Conservation (phyloP, 2,888 invertebrate species). For the Cyrtodaria siliqua region DNA sequence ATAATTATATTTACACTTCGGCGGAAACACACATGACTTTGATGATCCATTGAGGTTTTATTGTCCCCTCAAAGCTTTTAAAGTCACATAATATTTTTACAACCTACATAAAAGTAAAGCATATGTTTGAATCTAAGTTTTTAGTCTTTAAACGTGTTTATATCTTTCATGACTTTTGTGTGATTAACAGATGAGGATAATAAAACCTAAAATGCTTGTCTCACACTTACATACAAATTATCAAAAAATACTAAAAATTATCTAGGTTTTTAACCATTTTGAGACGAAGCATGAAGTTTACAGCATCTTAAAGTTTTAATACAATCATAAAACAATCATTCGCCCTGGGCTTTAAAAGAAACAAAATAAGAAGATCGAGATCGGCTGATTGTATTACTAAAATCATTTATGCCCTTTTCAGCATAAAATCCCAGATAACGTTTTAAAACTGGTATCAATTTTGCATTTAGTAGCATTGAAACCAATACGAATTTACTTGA, state of each 20-base stretch:
- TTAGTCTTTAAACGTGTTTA: constrained; percentile 39
- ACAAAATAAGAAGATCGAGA: constrained; percentile 25
- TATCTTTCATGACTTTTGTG: constrained; percentile 33
- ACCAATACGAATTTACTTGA: constrained; percentile 59
- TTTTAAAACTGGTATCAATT: constrained; percentile 57
- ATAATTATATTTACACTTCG: constrained; percentile 61
- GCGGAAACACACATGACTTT: constrained; percentile 46
- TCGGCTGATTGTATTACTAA: constrained; percentile 44
- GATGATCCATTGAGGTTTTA: constrained; percentile 29
- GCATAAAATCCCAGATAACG: constrained; percentile 50
- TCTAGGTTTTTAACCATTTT: constrained; percentile 17
- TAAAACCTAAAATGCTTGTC: too few relatives aligned
- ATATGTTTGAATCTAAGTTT: constrained; percentile 45
- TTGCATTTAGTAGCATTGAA: constrained; percentile 52
- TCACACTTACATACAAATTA: too few relatives aligned
- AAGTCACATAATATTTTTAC: constrained; percentile 57
- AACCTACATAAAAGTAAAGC: constrained; percentile 47
- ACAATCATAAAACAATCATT: constrained; percentile 51
- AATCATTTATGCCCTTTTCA: constrained; percentile 42
- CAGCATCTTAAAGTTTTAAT: constrained; percentile 59
- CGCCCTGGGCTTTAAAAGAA: background rate
- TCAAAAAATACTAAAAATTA: too few relatives aligned
- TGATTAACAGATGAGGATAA: constrained; percentile 40
- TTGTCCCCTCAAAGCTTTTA: constrained; percentile 37
- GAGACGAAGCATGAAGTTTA: constrained; percentile 44